Percentiles rank a stretch among this genome's conserved stretches.
These are phyloP conservation scores for Luperina nickerlii DNA, from an alignment of 2,888 invertebrate species.

Conservation along the genomic window DNA sequence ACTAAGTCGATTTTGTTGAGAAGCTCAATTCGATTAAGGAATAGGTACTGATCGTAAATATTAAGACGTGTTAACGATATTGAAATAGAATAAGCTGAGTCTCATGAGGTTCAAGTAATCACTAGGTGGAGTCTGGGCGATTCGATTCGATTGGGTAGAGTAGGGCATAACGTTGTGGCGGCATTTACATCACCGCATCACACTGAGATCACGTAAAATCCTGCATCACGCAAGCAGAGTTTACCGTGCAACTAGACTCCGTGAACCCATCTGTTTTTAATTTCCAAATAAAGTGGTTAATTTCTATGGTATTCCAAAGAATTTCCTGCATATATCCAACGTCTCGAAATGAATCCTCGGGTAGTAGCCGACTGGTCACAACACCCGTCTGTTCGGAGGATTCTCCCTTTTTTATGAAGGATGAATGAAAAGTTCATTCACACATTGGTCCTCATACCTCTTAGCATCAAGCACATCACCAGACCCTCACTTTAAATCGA, in stretches of 20 bases:
- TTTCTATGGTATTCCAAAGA: no score
- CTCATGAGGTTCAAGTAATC: neutral
- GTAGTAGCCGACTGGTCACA: no score
- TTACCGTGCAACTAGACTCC: no score
- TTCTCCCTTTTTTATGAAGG: no score
- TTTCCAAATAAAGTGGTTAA: no score
- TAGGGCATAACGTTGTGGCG: neutral
- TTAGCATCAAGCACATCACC: neutral
- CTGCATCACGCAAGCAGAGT: no score
- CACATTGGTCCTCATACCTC: no score
- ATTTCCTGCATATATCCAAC: neutral
- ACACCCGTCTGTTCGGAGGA: neutral
- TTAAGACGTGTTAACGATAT: neutral
- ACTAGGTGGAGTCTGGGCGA: neutral
- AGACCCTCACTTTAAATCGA: neutral
- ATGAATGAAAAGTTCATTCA: neutral
- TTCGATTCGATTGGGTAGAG: neutral
- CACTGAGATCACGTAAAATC: no score
- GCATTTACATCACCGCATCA: no score
- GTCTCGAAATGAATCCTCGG: no score
- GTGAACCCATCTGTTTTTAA: no score
- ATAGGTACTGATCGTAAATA: slow-evolving; percentile 10
- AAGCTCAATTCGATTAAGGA: slow-evolving; percentile 26
- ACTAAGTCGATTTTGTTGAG: slow-evolving; percentile 24
- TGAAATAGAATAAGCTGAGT: neutral